Base-by-base conservation (phyloP, 2,113 vertebrate species). In the Haliaeetus leucogaster region DNA sequence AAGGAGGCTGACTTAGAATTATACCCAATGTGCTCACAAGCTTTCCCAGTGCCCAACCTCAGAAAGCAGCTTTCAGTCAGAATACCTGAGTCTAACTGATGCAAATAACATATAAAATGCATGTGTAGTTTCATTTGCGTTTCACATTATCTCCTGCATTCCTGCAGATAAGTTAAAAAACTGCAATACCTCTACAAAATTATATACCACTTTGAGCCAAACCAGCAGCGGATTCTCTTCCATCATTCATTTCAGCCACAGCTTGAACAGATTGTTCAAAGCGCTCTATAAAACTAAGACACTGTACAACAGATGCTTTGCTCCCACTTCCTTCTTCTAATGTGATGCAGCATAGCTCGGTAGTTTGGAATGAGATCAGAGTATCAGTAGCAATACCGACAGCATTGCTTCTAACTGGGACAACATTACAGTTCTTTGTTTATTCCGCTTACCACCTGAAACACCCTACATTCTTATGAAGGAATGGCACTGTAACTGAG, bases 1-100 rank as follows among this genome's bases (percentile, higher is more conserved):
- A 90, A 92, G 65, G 61, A 90, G 48, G 36, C 56, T 50, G 52
- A 80, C 27, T 17, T 30, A 7, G 36, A 58, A 50, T 40, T 30
- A n/a, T 11, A 88, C 17, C 52, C 48, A 22, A 50, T 61, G 79
- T n/a, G 58, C 58, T 93, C 66, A 81, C 62, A 67, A 82, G 73
- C 66, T 73, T 95, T 94, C 92, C 79, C 70, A 76, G 79, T 87
- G 91, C 66, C 76, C 79, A 91, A 42, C 62, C 55, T 93, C 85
- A 55, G 72, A 92, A 94, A 97, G 95, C 97, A 97, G 95, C 95
- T 74, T 97, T 90, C 90, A 91, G 95, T 97, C 95, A 94, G 95
- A 95, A 96, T 97, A 97, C 97, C 97, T 97, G 97, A 98, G 97
- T 93, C 94, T 96, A 98, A 95, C 93, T 92, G 87, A 95, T 63